Conservation (phyloP, 2,113 vertebrate genomes). For the Ailuropoda melanoleuca region DNA sequence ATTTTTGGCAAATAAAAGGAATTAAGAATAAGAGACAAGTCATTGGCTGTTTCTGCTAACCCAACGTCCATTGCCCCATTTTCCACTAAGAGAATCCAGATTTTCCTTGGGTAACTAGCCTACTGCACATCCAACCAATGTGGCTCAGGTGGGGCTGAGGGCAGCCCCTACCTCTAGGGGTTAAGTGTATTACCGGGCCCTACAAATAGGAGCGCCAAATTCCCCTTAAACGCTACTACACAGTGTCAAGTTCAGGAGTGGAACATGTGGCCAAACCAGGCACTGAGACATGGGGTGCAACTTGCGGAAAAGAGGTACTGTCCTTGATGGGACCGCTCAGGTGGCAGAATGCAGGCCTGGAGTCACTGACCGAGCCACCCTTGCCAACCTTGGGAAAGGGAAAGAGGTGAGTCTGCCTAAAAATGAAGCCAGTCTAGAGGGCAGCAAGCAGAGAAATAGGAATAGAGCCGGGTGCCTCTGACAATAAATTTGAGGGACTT, state of each 20-base stretch:
- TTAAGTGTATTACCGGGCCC: neutral
- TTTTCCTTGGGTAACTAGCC: neutral
- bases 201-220: neutral
- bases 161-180: neutral
- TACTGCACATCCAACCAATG: neutral
- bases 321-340: neutral
- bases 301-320: neutral
- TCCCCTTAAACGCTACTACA: neutral
- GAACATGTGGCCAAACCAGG: neutral
- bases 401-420: neutral
- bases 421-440: neutral
- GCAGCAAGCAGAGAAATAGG: neutral
- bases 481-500: neutral
- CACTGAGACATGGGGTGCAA: accelerated
- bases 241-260: neutral
- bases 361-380: neutral
- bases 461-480: neutral
- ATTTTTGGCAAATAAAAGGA: constrained; percentile 3
- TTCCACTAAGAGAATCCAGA: neutral
- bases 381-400: neutral
- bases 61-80: neutral
- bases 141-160: neutral
- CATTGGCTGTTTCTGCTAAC: neutral
- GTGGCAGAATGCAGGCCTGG: neutral
- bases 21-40: neutral